Evolutionary conservation across 2,113 vertebrate genomes (phyloP).

Genomic region (Rhabdornis inornatus): DNA sequence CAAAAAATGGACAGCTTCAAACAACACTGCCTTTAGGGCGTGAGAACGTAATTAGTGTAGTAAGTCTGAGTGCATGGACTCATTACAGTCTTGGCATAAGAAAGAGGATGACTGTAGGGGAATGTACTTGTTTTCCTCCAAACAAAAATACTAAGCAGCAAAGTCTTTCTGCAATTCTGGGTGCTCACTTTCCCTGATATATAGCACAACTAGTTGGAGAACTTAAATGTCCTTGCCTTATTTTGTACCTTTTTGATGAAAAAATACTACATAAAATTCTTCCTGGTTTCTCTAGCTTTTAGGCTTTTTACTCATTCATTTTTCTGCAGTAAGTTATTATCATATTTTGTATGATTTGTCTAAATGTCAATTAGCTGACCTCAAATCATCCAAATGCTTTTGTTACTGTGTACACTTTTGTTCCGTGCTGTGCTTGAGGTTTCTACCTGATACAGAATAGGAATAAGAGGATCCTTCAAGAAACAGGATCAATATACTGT

Average conservation of each 20-base stretch:
- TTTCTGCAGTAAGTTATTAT: background rate
- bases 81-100: background rate
- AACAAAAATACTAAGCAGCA: background rate
- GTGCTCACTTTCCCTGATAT: background rate
- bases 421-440: background rate
- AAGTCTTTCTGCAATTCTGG: background rate
- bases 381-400: background rate
- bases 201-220: background rate
- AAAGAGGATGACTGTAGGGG: background rate
- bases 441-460: background rate
- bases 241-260: background rate
- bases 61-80: background rate
- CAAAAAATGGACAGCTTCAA: background rate
- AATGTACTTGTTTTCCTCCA: background rate
- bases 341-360: background rate
- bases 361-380: background rate
- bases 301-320: background rate
- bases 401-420: background rate
- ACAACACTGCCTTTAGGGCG: background rate
- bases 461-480: background rate
- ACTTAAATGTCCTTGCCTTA: background rate
- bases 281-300: background rate
- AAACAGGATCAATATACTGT: background rate
- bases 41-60: conserved; percentile 33
- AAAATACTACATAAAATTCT: background rate